These are phyloP conservation scores for Diglossa cyanea DNA, from an alignment of 2,797 vertebrate species.

Conservation along the genomic window DNA sequence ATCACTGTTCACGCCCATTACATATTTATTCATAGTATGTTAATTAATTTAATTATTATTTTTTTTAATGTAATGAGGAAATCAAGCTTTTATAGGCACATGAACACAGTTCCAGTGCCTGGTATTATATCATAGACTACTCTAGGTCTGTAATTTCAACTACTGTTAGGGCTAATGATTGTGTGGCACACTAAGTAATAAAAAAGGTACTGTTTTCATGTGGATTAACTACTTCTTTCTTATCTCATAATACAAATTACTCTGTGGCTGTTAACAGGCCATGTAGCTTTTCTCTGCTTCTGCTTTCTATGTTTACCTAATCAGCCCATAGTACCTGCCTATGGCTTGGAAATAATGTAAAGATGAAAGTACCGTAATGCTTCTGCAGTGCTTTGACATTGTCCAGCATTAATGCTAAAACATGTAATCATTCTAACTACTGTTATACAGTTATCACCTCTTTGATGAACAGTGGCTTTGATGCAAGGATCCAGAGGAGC, in stretches of 20 bases:
- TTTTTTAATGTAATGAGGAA: not conserved
- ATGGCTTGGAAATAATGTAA: not conserved
- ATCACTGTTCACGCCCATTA: not conserved
- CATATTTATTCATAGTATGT: not conserved
- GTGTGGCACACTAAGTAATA: not conserved
- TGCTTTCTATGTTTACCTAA: not conserved
- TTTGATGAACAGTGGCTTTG: not conserved
- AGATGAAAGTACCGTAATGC: not conserved
- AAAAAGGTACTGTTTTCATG: not conserved
- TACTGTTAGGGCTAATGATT: not conserved
- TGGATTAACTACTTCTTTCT: not conserved
- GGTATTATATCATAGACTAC: not conserved
- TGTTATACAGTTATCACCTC: not conserved
- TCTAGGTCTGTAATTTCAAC: not conserved
- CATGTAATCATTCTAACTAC: not conserved
- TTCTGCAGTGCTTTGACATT: not conserved
- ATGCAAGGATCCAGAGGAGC: not conserved
- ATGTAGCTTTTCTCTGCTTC: not conserved
- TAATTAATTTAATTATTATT: not conserved
- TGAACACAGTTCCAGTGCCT: not conserved
- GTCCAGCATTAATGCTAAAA: not conserved
- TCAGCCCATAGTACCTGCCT: not conserved
- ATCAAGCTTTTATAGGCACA: not conserved
- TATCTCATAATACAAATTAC: not conserved
- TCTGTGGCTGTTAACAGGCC: not conserved